Evolutionary conservation across 2,113 vertebrate genomes (phyloP).

Genomic region (Eolophus roseicapilla): DNA sequence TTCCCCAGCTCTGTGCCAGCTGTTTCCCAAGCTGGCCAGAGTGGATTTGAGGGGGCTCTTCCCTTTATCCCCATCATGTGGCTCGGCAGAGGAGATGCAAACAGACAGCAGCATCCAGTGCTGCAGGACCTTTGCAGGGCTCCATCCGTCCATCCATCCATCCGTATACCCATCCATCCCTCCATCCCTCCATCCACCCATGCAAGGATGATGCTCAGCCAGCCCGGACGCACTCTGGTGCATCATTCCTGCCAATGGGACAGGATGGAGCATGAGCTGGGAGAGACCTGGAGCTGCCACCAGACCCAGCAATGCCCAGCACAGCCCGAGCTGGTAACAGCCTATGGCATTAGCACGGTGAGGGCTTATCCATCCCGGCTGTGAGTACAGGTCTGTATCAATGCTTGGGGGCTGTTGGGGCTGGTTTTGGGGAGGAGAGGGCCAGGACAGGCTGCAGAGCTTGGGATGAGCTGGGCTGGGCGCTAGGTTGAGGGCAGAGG

Average conservation of each 20-base stretch:
- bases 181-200: neutral
- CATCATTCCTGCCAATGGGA: neutral
- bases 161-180: neutral
- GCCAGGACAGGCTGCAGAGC: neutral
- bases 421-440: accelerated
- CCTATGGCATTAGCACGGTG: neutral
- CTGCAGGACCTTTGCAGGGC: neutral
- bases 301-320: accelerated
- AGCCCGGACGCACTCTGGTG: accelerated
- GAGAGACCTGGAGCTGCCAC: neutral
- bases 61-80: neutral
- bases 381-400: neutral
- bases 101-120: neutral
- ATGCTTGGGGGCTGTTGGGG: neutral
- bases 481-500: neutral
- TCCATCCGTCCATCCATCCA: neutral
- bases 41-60: neutral
- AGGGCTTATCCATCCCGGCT: neutral
- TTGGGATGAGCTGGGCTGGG: neutral
- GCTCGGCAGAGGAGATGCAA: neutral
- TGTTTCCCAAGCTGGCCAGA: neutral
- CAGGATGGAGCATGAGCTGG: neutral
- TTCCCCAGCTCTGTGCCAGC: neutral
- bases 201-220: neutral
- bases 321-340: neutral